Evolutionary conservation across 2,888 invertebrate species (phyloP).

Genomic region (Xanthostigma xanthostigma): DNA sequence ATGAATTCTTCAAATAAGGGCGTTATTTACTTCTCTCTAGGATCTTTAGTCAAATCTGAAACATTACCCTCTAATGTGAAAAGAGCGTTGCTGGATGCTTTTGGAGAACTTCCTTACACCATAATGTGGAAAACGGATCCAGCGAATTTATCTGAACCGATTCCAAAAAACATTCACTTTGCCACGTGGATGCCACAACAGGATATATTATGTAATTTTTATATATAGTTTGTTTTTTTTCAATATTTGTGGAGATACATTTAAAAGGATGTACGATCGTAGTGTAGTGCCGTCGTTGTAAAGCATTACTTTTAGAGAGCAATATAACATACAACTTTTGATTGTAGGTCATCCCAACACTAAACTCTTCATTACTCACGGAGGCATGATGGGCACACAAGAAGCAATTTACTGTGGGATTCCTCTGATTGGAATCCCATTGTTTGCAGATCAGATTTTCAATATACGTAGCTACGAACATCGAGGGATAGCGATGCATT

Average conservation of each 20-base stretch:
- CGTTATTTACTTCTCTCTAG: conserved; percentile 42
- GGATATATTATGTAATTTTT: conserved; percentile 34
- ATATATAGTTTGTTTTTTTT: background rate
- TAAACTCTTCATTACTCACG: conserved; percentile 19
- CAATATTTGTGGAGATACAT: background rate
- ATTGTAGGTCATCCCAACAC: conserved; percentile 17
- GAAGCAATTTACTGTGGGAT: conserved; percentile 18
- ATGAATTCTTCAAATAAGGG: conserved; percentile 19
- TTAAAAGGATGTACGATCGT: too few relatives aligned
- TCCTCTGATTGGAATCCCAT: conserved; percentile 19
- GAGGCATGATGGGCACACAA: conserved; percentile 18
- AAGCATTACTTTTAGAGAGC: too few relatives aligned
- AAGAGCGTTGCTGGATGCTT: conserved; percentile 32
- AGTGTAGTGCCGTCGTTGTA: too few relatives aligned
- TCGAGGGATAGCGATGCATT: conserved; percentile 12
- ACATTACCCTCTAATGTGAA: conserved; percentile 33
- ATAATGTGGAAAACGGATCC: conserved; percentile 39
- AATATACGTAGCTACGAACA: conserved; percentile 15
- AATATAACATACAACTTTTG: background rate
- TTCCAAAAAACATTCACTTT: conserved; percentile 33
- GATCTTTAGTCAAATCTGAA: conserved; percentile 40
- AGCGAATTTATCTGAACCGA: conserved; percentile 28
- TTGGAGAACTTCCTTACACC: conserved; percentile 35
- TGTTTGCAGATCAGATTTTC: conserved; percentile 18
- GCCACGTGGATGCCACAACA: conserved; percentile 40